phyloP scores from a whole-genome alignment of 2,888 invertebrate species.

The Galerucella pusilla region DNA sequence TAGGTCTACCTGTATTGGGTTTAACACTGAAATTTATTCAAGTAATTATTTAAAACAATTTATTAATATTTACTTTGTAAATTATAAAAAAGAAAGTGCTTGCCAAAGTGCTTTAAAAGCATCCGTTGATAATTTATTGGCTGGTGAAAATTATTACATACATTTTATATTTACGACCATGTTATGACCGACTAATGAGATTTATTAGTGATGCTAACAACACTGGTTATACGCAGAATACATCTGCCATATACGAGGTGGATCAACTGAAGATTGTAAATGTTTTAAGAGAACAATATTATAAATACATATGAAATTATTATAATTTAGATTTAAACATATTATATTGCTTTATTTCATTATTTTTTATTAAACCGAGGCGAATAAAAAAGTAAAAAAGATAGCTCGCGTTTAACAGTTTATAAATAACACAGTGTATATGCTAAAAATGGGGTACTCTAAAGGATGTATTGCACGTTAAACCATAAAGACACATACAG shows the following conservation, averaged over 20 bases:
- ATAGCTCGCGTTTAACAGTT: too few relatives aligned
- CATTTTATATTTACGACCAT: constrained; percentile 51
- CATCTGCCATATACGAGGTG: background rate
- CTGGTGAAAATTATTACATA: constrained; percentile 47
- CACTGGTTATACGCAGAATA: constrained; percentile 38
- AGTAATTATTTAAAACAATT: background rate
- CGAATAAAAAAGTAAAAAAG: too few relatives aligned
- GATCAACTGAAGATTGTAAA: background rate
- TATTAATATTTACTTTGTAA: background rate
- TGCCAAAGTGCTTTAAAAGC: constrained; percentile 4
- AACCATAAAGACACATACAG: too few relatives aligned
- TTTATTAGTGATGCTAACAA: constrained; percentile 48
- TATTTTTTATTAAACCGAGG: too few relatives aligned
- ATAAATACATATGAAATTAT: too few relatives aligned
- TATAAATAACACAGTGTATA: too few relatives aligned
- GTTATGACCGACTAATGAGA: constrained; percentile 49
- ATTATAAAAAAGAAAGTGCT: constrained; percentile 9
- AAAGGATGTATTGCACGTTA: too few relatives aligned
- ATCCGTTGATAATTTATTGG: constrained; percentile 44
- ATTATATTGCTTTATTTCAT: too few relatives aligned
- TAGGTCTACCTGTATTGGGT: too few relatives aligned
- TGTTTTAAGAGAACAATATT: too few relatives aligned
- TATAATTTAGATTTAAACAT: too few relatives aligned
- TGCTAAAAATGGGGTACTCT: too few relatives aligned
- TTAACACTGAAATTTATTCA: background rate